Evolutionary conservation across 2,797 vertebrate genomes (phyloP), one percentile per base, ranked within the genome.

Genomic region (Phaenicophaeus curvirostris): DNA sequence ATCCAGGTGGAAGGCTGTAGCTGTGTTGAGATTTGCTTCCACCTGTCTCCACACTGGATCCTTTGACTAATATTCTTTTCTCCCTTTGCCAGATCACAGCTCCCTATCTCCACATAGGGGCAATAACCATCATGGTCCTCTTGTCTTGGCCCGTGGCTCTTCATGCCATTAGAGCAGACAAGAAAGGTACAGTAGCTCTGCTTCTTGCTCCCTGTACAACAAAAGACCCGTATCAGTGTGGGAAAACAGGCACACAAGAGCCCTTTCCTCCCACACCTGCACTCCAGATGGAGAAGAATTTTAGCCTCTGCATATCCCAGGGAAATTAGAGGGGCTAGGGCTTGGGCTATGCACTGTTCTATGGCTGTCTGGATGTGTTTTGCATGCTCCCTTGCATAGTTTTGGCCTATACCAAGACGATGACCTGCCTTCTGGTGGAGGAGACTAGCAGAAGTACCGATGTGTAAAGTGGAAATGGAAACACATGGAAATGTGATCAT

Each of bases 91-190:
- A 99, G 99, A 97, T 99, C 87, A 99, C 99, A 6, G 98, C 98
- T 75, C 99, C 99, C 20, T 99, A 98, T 89, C 97, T 99, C 53
- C 99, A 99, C 15, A 46, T 99, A 94, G 98, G 97, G 21, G 98
- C 98, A 35, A 98, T 99, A 87, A 94, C 95, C 7, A 25, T 98
- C 19, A 98, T 99, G 99, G 97, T 98, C 2, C 55, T 99, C 8
- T 95, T 99, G 66, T 98, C 98, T 73, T 99, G 99, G 99, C 99
- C 99, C 3, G 94, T 99, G 85, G 98, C 98, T 5, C 91, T 98
- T 83, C 98, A 99, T 90, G 97, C 99, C 96, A 98, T 98, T 79
- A 97, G 97, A 94, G 98, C 98, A 97, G 98, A 98, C 93, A 98
- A 97, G 86, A 98, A 96, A 98, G 98, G 98, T 99, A 97, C 72